phyloP scores from a whole-genome alignment of 2,888 invertebrate genomes.

The Aporophyla nigra region DNA sequence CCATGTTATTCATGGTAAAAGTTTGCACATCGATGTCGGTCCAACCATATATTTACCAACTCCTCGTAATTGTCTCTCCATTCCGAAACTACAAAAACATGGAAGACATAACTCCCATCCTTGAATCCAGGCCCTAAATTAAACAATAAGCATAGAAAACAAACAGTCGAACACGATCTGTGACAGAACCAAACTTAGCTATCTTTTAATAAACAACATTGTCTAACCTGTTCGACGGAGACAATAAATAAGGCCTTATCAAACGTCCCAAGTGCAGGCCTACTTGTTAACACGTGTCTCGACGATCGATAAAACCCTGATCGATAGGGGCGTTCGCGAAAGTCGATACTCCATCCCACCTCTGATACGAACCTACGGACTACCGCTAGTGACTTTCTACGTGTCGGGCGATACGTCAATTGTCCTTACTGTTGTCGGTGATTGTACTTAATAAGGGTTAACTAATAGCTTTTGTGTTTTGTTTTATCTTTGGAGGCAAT shows the following conservation, averaged over 20 bases:
- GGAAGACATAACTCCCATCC: constrained; percentile 11
- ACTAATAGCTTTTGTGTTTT: constrained; percentile 66
- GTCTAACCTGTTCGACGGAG: constrained; percentile 34
- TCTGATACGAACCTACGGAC: constrained; percentile 26
- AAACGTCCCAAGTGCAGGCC: constrained; percentile 71
- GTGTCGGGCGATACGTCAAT: constrained; percentile 61
- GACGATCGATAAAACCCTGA: constrained; percentile 75
- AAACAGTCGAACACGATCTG: constrained; percentile 51
- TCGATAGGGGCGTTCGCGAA: constrained; percentile 73
- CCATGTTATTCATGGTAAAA: too few relatives aligned
- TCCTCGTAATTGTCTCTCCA: neutral
- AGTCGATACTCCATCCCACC: constrained; percentile 59
- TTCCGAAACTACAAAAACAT: neutral
- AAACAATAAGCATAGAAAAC: constrained; percentile 43
- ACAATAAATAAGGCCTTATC: constrained; percentile 78
- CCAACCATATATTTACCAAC: too few relatives aligned
- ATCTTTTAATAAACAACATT: constrained; percentile 61
- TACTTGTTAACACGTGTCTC: constrained; percentile 83
- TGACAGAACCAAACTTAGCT: constrained; percentile 47
- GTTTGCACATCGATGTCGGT: too few relatives aligned
- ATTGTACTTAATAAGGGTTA: constrained; percentile 65
- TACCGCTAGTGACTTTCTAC: constrained; percentile 62
- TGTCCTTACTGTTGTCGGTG: constrained; percentile 57
- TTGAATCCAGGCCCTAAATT: constrained; percentile 21
- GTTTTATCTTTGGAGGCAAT: constrained; percentile 38